Conservation (phyloP, 1,140 invertebrate species). For the Caerostris extrusa region DNA sequence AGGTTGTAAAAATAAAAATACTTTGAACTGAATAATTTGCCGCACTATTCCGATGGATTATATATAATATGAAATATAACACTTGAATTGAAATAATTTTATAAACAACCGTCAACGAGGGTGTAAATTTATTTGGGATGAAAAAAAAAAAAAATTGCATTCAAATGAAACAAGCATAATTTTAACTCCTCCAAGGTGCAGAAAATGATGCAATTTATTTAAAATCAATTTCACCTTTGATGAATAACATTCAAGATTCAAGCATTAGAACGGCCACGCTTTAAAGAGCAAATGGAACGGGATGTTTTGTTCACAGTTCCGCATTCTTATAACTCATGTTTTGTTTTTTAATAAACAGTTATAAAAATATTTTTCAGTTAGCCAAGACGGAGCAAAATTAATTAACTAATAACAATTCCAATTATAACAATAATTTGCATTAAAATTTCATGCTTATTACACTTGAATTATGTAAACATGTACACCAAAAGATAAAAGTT, state of each 20-base stretch:
- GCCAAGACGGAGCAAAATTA: too few species aligned
- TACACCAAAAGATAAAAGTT: too few species aligned
- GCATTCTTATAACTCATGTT: background rate
- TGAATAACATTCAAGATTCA: background rate
- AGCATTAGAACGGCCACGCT: slow-evolving; percentile 38
- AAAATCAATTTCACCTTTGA: background rate
- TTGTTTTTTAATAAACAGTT: background rate
- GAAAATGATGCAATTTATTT: background rate
- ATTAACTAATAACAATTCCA: background rate
- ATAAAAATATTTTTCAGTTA: background rate
- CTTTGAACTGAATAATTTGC: too few species aligned
- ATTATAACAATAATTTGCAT: background rate
- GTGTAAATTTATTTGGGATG: too few species aligned
- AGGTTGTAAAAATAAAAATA: too few species aligned
- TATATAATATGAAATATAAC: too few species aligned
- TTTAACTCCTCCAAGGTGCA: background rate
- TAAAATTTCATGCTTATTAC: too few species aligned
- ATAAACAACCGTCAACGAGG: too few species aligned
- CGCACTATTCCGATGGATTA: too few species aligned
- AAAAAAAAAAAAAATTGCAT: too few species aligned
- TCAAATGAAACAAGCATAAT: background rate
- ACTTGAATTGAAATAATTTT: too few species aligned
- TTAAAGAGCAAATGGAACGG: background rate
- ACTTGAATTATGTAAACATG: too few species aligned
- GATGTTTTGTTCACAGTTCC: slow-evolving; percentile 6